phyloP scores from a whole-genome alignment of 2,113 vertebrate genomes.

The Nettapus auritus region DNA sequence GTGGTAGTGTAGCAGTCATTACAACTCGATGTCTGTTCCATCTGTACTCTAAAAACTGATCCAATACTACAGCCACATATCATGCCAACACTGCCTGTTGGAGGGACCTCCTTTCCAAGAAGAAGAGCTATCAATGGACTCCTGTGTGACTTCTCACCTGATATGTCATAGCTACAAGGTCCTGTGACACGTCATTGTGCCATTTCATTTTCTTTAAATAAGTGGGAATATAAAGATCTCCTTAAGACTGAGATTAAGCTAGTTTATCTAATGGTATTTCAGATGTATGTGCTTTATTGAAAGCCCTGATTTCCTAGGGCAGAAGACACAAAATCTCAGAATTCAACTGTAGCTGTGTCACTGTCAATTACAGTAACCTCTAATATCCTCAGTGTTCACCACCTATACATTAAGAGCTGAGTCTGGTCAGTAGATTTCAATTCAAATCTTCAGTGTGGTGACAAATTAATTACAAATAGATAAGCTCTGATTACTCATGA shows the following conservation, averaged over 20 bases:
- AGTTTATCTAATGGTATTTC: background rate
- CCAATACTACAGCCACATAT: background rate
- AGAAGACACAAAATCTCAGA: background rate
- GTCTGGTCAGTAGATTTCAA: conserved; percentile 21
- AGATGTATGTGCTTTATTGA: background rate
- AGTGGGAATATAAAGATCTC: background rate
- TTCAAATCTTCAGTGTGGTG: conserved; percentile 38
- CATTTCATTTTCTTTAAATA: background rate
- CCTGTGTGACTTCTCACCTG: background rate
- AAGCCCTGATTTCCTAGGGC: background rate
- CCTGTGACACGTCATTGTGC: background rate
- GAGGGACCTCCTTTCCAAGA: background rate
- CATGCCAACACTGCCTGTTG: background rate
- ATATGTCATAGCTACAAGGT: background rate
- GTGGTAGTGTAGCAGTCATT: background rate
- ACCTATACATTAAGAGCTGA: background rate
- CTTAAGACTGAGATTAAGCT: background rate
- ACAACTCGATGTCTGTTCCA: background rate
- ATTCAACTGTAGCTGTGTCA: background rate
- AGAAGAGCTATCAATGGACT: background rate
- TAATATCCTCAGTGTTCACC: background rate
- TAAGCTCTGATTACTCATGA: conserved; percentile 43
- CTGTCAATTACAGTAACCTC: background rate
- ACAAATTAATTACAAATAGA: conserved; percentile 68
- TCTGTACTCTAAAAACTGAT: background rate